These are phyloP conservation scores for Myodes glareolus DNA, from an alignment of 2,113 vertebrate genomes.

Conservation along the genomic window DNA sequence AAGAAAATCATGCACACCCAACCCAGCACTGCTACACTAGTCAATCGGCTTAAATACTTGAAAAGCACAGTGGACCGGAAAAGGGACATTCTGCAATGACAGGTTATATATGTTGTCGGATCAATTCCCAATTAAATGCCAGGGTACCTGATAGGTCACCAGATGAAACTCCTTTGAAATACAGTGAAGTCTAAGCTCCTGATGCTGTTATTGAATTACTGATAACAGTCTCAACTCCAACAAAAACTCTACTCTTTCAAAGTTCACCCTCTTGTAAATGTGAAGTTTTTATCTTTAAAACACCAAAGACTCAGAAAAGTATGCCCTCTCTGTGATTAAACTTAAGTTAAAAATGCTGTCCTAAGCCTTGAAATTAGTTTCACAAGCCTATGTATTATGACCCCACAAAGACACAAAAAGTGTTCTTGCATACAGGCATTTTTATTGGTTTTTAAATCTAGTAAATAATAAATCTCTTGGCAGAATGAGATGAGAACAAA, in stretches of 20 bases:
- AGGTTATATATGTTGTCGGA: neutral
- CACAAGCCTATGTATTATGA: neutral
- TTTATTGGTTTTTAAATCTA: conserved; percentile 7
- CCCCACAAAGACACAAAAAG: neutral
- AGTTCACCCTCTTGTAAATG: neutral
- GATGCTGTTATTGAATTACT: neutral
- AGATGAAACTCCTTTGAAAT: conserved; percentile 22
- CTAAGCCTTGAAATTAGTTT: neutral
- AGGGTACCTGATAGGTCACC: neutral
- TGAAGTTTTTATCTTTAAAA: conserved; percentile 59
- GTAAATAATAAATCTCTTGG: conserved; percentile 47
- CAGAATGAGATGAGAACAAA: conserved; percentile 46
- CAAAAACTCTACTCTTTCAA: conserved; percentile 29
- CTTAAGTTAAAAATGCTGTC: neutral
- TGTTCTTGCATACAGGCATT: neutral
- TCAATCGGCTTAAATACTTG: neutral
- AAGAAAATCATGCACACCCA: neutral
- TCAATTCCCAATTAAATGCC: neutral
- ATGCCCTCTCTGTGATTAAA: conserved; percentile 39
- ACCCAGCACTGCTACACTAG: neutral
- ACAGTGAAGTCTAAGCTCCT: conserved; percentile 10
- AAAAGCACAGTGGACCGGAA: conserved; percentile 24
- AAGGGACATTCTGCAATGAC: neutral
- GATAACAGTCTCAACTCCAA: neutral
- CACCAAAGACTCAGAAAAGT: conserved; percentile 11